These are phyloP conservation scores for Dichetophora obliterata DNA, from an alignment of 2,888 invertebrate species.

Conservation along the genomic window DNA sequence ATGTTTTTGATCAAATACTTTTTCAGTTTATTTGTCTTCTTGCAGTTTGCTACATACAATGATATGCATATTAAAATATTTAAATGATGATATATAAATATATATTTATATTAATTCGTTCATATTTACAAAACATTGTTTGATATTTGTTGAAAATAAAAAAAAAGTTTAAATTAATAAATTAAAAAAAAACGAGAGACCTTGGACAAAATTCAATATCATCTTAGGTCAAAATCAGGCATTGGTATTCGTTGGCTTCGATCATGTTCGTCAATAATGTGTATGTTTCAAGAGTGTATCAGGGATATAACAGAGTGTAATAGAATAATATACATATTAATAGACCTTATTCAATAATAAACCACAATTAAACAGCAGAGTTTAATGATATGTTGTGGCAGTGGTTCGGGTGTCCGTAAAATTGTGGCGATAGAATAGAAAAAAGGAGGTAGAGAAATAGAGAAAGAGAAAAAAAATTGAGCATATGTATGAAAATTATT, in stretches of 20 bases:
- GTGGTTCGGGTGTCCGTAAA: conserved; percentile 33
- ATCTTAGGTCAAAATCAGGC: conserved; percentile 42
- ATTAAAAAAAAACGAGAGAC: conserved; percentile 36
- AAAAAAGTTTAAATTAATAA: conserved; percentile 38
- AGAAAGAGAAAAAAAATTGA: neutral
- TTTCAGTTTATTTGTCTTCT: conserved; percentile 66
- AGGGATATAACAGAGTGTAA: neutral
- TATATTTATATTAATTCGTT: conserved; percentile 11
- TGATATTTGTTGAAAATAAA: conserved; percentile 53
- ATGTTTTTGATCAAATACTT: conserved; percentile 62
- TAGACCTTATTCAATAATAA: neutral
- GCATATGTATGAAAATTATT: neutral
- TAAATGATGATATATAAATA: conserved; percentile 32
- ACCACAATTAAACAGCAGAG: neutral
- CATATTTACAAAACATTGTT: conserved; percentile 60
- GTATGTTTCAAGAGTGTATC: conserved; percentile 6
- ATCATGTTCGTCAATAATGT: conserved; percentile 26
- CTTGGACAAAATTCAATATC: conserved; percentile 41
- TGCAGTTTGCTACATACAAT: conserved; percentile 60
- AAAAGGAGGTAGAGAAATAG: conserved; percentile 12
- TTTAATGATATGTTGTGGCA: conserved; percentile 14
- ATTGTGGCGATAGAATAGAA: conserved; percentile 20
- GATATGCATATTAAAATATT: conserved; percentile 31
- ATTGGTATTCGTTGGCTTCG: conserved; percentile 43
- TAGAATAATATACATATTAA: conserved; percentile 1